Conservation (phyloP, 2,797 vertebrate species). For the Sardinella longiceps region DNA sequence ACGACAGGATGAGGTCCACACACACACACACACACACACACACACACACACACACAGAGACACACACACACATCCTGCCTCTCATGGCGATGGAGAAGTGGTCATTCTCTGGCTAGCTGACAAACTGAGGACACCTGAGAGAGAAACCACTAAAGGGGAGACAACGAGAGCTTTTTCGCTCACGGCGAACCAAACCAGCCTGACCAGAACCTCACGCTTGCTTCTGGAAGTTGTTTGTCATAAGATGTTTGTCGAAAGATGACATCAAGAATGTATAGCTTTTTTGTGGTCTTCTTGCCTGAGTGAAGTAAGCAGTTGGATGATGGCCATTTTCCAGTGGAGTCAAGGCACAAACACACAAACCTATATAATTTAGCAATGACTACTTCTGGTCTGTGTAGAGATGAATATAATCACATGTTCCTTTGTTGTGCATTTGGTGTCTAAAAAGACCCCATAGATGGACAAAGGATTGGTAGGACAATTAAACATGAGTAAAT, state of each 20-base stretch:
- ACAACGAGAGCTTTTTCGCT: not conserved
- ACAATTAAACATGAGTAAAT: not conserved
- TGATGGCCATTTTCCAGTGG: not conserved
- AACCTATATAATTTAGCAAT: not conserved
- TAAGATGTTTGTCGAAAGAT: constrained; percentile 49
- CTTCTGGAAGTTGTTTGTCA: constrained; percentile 28
- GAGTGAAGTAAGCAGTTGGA: not conserved
- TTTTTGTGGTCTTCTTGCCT: constrained; percentile 30
- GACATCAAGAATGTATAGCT: constrained; percentile 50
- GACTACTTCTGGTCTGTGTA: not conserved
- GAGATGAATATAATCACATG: not conserved
- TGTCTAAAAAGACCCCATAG: no score
- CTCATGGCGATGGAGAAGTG: not conserved
- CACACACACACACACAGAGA: not conserved
- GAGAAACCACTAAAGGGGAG: not conserved
- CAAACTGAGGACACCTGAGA: not conserved
- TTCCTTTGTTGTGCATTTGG: not conserved
- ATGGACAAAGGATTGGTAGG: no score
- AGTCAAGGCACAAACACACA: not conserved
- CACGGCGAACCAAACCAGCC: not conserved
- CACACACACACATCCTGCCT: not conserved
- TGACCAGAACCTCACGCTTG: constrained; percentile 28
- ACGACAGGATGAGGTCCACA: not conserved
- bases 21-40: not conserved
- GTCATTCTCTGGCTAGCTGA: not conserved